Percentiles rank a stretch among this genome's conserved stretches.
Conservation (phyloP, 2,888 invertebrate species). For the Tinea pellionella region DNA sequence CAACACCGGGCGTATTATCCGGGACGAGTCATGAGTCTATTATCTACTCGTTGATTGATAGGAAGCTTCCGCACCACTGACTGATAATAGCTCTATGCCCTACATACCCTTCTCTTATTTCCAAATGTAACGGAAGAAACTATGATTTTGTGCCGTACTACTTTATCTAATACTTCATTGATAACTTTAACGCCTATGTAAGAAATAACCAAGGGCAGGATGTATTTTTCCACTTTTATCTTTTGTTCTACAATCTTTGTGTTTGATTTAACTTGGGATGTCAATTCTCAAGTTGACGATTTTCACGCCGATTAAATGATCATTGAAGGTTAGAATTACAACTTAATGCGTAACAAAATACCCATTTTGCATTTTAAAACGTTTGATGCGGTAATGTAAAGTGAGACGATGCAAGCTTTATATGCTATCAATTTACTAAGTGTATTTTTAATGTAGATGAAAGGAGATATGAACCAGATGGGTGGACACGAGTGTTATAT, state of each 20-base stretch:
- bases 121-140: background rate
- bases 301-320: too few species aligned
- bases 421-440: too few species aligned
- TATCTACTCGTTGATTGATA: constrained; percentile 58
- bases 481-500: background rate
- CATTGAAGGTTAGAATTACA: too few species aligned
- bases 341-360: too few species aligned
- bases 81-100: constrained; percentile 40
- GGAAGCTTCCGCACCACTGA: constrained; percentile 43
- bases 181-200: background rate
- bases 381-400: too few species aligned
- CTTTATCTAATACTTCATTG: background rate
- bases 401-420: too few species aligned
- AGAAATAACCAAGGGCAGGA: background rate
- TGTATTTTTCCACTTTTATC: background rate
- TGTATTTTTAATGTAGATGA: too few species aligned
- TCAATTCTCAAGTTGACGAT: too few species aligned
- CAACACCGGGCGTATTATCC: constrained; percentile 30
- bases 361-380: too few species aligned
- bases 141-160: background rate
- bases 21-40: constrained; percentile 45
- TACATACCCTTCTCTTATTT: constrained; percentile 28
- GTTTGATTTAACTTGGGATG: background rate
- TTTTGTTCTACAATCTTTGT: background rate
- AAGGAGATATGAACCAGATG: too few species aligned